phyloP scores from a whole-genome alignment of 2,888 invertebrate genomes.

The Tetropium fuscum region DNA sequence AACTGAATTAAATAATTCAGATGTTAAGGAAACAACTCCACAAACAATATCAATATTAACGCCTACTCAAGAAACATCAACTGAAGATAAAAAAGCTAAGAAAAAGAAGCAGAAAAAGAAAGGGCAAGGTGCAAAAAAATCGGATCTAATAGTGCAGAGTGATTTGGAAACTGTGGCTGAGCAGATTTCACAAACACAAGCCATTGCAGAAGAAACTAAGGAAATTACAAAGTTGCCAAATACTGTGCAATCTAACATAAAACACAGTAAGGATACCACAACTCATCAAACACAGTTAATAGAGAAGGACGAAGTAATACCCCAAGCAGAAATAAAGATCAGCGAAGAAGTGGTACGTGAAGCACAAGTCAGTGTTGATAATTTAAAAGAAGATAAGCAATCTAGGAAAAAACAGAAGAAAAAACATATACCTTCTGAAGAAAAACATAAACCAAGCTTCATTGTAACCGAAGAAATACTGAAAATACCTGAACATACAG shows the following conservation, averaged over 20 bases:
- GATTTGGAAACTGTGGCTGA: not conserved
- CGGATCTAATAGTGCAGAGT: not conserved
- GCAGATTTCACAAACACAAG: not conserved
- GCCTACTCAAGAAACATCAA: not conserved
- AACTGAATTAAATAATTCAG: not conserved
- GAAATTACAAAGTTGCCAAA: not conserved
- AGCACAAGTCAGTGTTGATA: conserved; percentile 26
- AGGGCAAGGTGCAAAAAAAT: not conserved
- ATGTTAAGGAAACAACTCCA: not conserved
- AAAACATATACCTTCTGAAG: conserved; percentile 31
- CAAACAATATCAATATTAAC: not conserved
- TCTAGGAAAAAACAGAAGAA: conserved; percentile 45
- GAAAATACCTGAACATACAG: conserved; percentile 22
- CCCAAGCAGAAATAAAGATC: conserved; percentile 1
- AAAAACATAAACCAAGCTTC: conserved; percentile 31
- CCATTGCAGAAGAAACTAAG: conserved; percentile 5
- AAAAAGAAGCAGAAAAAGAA: conserved; percentile 16
- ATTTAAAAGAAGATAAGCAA: conserved; percentile 37
- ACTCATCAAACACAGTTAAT: not conserved
- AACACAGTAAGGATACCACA: not conserved
- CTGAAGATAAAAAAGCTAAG: conserved; percentile 7
- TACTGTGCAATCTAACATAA: not conserved
- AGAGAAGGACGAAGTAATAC: not conserved
- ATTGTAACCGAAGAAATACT: conserved; percentile 32
- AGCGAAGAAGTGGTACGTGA: conserved; percentile 5